A percentile compares a stretch with the other conserved stretches of the same genome.
Conservation (phyloP, 2,888 invertebrate species). For the Calameuta idolon region DNA sequence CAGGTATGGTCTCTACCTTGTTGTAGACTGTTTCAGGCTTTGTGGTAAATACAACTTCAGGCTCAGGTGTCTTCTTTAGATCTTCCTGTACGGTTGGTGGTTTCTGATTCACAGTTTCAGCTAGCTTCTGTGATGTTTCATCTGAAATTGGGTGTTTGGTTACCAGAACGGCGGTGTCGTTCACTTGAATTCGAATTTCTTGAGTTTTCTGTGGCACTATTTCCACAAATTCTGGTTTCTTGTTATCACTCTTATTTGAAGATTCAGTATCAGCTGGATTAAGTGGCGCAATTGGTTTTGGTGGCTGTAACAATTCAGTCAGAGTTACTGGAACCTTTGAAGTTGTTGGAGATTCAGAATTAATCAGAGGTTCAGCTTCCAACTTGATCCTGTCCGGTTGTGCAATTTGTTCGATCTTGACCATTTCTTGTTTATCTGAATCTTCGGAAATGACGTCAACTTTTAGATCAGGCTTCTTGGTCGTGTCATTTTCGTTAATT, state of each 20-base stretch:
- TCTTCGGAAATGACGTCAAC: neutral
- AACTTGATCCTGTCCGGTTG: neutral
- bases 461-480: neutral
- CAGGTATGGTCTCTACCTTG: neutral
- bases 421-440: neutral
- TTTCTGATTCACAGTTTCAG: neutral
- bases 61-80: neutral
- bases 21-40: too few species aligned
- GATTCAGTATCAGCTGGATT: slow-evolving; percentile 7
- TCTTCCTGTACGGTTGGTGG: neutral
- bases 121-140: neutral
- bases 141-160: slow-evolving; percentile 17
- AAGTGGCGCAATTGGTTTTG: neutral
- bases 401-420: neutral
- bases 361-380: neutral
- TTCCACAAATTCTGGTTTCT: neutral
- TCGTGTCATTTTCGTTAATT: neutral
- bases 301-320: slow-evolving; percentile 2
- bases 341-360: neutral
- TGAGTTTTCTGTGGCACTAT: slow-evolving; percentile 19
- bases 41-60: neutral
- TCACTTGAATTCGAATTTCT: slow-evolving; percentile 37
- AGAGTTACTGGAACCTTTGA: neutral
- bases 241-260: neutral
- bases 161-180: slow-evolving; percentile 38